Evolutionary conservation across 2,113 vertebrate genomes (phyloP).

Genomic region (Sinocyclocheilus anshuiensis): DNA sequence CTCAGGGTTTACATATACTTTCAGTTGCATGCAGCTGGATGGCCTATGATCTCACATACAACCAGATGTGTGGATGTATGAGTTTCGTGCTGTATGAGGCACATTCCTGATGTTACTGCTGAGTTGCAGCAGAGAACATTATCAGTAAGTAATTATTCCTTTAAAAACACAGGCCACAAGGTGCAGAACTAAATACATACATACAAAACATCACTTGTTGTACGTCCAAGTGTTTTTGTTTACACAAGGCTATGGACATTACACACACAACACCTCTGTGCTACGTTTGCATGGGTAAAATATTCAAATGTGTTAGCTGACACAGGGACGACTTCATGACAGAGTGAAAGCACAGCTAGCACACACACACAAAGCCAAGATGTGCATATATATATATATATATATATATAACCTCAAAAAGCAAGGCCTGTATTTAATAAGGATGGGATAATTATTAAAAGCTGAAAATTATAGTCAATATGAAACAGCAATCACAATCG

Average conservation of each 20-base stretch:
- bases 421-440: too few species aligned
- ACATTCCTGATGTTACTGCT: constrained; percentile 28
- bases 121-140: neutral
- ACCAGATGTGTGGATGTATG: neutral
- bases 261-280: constrained; percentile 24
- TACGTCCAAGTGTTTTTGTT: neutral
- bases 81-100: neutral
- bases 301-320: neutral
- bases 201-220: neutral
- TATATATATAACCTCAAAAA: neutral
- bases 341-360: neutral
- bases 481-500: neutral
- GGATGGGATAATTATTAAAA: neutral
- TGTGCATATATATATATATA: neutral
- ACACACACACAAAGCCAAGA: neutral
- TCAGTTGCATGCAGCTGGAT: constrained; percentile 7
- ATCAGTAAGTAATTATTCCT: neutral
- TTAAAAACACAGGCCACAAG: neutral
- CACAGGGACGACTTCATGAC: neutral
- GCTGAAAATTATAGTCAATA: neutral
- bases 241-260: neutral
- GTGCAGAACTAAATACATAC: neutral
- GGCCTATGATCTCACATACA: constrained; percentile 8
- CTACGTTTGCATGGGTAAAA: neutral
- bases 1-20: constrained; percentile 17